Evolutionary conservation across 2,888 invertebrate genomes (phyloP).

Genomic region (Drosophila anceps): DNA sequence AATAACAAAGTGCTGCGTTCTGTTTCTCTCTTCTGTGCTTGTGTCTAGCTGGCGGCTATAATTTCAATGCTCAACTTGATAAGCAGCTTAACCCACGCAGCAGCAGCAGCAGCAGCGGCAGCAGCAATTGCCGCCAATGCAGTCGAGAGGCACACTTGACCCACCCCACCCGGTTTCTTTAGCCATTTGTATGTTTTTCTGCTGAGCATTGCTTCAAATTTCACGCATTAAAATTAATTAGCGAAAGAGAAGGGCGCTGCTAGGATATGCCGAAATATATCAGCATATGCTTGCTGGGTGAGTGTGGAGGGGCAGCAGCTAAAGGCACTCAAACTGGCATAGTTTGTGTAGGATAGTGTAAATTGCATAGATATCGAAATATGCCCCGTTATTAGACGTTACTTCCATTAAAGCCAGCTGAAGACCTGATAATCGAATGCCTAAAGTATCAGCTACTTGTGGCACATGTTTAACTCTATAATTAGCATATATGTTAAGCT

Average conservation of each 20-base stretch:
- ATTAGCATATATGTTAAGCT: neutral
- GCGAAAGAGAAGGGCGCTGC: constrained; percentile 34
- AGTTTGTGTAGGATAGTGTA: constrained; percentile 1
- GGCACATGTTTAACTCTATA: neutral
- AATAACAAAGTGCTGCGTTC: constrained; percentile 75
- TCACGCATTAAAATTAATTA: constrained; percentile 76
- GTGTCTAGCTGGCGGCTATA: constrained; percentile 80
- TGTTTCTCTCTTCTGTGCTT: constrained; percentile 62
- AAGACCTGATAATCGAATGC: neutral
- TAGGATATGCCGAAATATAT: constrained; percentile 10
- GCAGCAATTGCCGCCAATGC: constrained; percentile 37
- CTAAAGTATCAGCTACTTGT: neutral
- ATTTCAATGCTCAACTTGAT: constrained; percentile 81
- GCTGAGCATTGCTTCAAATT: constrained; percentile 70
- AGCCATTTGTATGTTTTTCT: constrained; percentile 45
- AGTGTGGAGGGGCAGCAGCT: too few relatives aligned
- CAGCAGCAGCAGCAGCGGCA: constrained; percentile 28
- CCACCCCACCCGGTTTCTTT: constrained; percentile 24
- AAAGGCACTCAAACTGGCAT: neutral
- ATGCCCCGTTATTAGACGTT: neutral
- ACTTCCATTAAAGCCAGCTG: neutral
- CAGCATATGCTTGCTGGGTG: constrained; percentile 18
- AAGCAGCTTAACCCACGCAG: constrained; percentile 78
- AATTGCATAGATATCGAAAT: neutral
- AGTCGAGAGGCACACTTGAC: constrained; percentile 61